These are phyloP conservation scores for Gerosis bhagava DNA, from an alignment of 2,888 invertebrate genomes.

Conservation along the genomic window DNA sequence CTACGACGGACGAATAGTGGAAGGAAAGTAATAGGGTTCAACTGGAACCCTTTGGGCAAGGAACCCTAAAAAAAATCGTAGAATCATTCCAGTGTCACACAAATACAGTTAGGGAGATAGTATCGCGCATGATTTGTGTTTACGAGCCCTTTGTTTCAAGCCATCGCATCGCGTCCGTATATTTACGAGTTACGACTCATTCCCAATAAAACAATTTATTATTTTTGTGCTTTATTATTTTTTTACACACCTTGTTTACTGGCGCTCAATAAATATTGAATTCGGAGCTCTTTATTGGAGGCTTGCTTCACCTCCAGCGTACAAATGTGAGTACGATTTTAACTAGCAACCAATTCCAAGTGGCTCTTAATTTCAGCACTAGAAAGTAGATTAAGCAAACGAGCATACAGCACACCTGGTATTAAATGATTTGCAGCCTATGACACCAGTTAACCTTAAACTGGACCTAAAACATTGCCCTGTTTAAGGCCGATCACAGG, in stretches of 20 bases:
- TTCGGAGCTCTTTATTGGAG: constrained; percentile 17
- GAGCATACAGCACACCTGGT: too few relatives aligned
- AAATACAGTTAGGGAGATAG: constrained; percentile 5
- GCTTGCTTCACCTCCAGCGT: constrained; percentile 10
- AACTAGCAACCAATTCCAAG: too few relatives aligned
- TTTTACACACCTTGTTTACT: constrained; percentile 28
- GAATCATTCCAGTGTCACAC: not conserved
- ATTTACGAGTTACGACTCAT: constrained; percentile 44
- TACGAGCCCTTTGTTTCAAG: constrained; percentile 44
- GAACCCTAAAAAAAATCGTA: constrained; percentile 10
- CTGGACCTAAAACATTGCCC: too few relatives aligned
- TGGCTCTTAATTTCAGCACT: too few relatives aligned
- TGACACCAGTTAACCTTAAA: too few relatives aligned
- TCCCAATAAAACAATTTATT: constrained; percentile 40
- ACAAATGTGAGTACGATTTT: not conserved
- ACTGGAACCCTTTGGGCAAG: too few relatives aligned
- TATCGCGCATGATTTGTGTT: constrained; percentile 49
- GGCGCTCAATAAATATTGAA: constrained; percentile 27
- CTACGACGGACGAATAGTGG: too few relatives aligned
- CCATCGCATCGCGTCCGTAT: constrained; percentile 48
- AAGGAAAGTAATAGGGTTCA: too few relatives aligned
- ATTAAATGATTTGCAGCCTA: too few relatives aligned
- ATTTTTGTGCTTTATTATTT: constrained; percentile 29
- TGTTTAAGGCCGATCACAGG: too few relatives aligned
- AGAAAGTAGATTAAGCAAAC: too few relatives aligned